Evolutionary conservation across 2,888 invertebrate species (phyloP), one percentile per base, ranked within the genome.

Genomic region (Ypsolopha scabrella): DNA sequence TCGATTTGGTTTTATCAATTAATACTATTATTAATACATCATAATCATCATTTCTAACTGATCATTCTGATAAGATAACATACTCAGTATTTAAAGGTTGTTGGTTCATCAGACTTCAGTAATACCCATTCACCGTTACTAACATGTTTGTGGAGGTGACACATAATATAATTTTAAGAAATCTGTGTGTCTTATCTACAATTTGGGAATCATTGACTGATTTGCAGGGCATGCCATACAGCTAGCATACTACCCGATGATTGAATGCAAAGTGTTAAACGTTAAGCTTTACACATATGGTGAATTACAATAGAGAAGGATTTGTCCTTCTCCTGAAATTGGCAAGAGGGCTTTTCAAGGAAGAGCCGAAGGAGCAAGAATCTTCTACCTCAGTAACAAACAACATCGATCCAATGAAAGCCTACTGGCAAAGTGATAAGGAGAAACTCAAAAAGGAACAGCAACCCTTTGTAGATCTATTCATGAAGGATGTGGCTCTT

Each of bases 171-270:
- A 36, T 37, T 8, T 37, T 63, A 71, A 68, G 59, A 61, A 60
- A 69, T 81, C 75, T 86, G 86, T 86, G 86, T 86, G 86, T 83
- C 51, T 51, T 50, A 83, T 86, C 86, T 85, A 82, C 83, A 86
- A 80, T 60, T 72, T 78, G 74, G 82, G 82, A 76, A 76, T 78
- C 81, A 74, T 87, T 87, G 78, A 81, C 76, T 83, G 75, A 82
- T 85, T 86, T 86, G 67, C 87, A 87, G 87, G 87, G 79, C 75
- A 82, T 82, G 77, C 67, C 71, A 77, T 80, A 70, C 80, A 67
- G 61, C 75, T 78, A 72, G 67, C 70, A 69, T 69, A 67, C 69
- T 74, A 75, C 70, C 72, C 70, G 74, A 78, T 80, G 73, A 73
- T 69, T 70, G 70, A 77, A 76, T 75, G 77, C 68, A 70, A 76